Conservation (phyloP, 2,888 invertebrate species). For the Nomada fucata region DNA sequence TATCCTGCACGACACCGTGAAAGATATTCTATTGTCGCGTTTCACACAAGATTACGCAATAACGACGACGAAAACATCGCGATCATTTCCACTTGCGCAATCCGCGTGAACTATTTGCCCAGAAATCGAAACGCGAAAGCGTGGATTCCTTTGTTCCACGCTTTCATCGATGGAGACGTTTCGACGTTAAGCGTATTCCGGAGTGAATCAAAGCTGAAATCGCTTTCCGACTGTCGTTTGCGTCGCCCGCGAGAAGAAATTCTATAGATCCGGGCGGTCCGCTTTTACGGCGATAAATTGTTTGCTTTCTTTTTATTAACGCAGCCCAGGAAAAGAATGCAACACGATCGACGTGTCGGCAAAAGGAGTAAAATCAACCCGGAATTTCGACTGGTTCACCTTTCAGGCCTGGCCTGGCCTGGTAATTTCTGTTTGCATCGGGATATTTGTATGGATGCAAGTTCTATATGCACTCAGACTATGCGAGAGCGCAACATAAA, state of each 20-base stretch:
- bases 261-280: background rate
- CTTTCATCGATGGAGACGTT: background rate
- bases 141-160: background rate
- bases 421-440: conserved; percentile 53
- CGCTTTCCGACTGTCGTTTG: background rate
- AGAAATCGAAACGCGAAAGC: background rate
- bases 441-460: conserved; percentile 39
- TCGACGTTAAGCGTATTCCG: too few relatives aligned
- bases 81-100: background rate
- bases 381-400: conserved; percentile 75
- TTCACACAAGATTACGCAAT: background rate
- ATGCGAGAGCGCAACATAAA: conserved; percentile 51
- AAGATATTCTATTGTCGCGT: background rate
- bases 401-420: conserved; percentile 55
- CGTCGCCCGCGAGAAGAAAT: background rate
- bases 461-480: conserved; percentile 30
- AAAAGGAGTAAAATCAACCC: conserved; percentile 49
- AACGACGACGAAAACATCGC: background rate
- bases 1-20: background rate
- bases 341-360: conserved; percentile 19
- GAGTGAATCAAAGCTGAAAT: too few relatives aligned
- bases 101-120: background rate
- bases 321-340: conserved; percentile 34
- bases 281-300: background rate
- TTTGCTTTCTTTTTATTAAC: conserved; percentile 4